Evolutionary conservation across 37 sponge, comb jelly and placozoan genomes (phyloP).

Genomic region (Mnemiopsis leidyi): DNA sequence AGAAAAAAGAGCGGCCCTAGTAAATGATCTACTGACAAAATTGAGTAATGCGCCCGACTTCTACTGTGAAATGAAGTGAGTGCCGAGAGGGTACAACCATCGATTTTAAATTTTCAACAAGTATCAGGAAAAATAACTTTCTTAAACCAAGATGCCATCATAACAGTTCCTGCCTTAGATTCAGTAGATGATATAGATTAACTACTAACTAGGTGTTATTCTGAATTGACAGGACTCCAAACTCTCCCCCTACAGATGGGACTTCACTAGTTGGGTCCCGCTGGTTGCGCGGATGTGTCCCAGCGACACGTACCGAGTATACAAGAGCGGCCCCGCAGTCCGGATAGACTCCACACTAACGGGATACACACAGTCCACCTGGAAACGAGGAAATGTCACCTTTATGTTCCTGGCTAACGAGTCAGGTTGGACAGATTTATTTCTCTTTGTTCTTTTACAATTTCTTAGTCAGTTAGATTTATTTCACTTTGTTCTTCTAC

Average conservation of each 20-base stretch:
- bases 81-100: too few species aligned
- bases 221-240: too few species aligned
- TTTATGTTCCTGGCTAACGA: slow-evolving; percentile 79
- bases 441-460: too few species aligned
- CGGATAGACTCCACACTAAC: slow-evolving; percentile 88
- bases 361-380: slow-evolving; percentile 80
- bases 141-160: too few species aligned
- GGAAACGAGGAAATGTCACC: slow-evolving; percentile 86
- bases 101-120: too few species aligned
- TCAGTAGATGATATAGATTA: too few species aligned
- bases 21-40: not conserved
- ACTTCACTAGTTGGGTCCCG: slow-evolving; percentile 98
- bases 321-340: slow-evolving; percentile 96
- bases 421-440: too few species aligned
- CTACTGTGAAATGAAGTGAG: slow-evolving; percentile 95
- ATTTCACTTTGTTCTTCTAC: too few species aligned
- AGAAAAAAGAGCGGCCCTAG: slow-evolving; percentile 41
- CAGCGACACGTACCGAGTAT: slow-evolving; percentile 95
- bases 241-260: slow-evolving; percentile 72
- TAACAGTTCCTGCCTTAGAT: too few species aligned
- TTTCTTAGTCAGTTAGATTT: too few species aligned
- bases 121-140: too few species aligned
- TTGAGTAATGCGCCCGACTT: slow-evolving; percentile 79
- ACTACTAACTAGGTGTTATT: too few species aligned
- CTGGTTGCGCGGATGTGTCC: slow-evolving; percentile 93